Evolutionary conservation across 2,888 invertebrate genomes (phyloP).

Genomic region (Leptura quadrifasciata): DNA sequence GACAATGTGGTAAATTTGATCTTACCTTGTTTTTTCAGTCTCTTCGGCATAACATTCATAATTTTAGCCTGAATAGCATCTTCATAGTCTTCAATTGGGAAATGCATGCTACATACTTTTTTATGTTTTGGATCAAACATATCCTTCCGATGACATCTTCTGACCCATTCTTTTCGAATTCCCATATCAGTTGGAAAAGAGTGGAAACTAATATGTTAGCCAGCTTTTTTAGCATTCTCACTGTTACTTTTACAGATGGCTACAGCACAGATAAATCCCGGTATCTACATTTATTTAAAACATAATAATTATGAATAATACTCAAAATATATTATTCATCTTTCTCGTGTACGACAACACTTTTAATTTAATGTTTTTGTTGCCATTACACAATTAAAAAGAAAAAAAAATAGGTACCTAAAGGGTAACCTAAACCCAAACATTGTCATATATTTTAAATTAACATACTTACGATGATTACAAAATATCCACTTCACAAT

Average conservation of each 20-base stretch:
- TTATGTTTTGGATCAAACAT: conserved; percentile 44
- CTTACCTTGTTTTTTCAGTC: too few relatives aligned
- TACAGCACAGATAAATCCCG: conserved; percentile 36
- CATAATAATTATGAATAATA: conserved; percentile 12
- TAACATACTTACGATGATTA: conserved; percentile 22
- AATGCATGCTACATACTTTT: conserved; percentile 43
- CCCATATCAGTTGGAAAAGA: conserved; percentile 34
- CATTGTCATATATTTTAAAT: conserved; percentile 23
- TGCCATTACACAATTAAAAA: conserved; percentile 18
- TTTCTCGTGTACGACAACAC: conserved; percentile 20
- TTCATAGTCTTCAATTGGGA: conserved; percentile 34
- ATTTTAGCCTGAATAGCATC: conserved; percentile 33
- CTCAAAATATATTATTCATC: conserved; percentile 18
- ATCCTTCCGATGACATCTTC: conserved; percentile 40
- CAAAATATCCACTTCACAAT: conserved; percentile 13
- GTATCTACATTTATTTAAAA: background rate
- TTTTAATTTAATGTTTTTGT: conserved; percentile 22
- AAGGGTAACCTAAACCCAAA: conserved; percentile 22
- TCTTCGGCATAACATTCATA: conserved; percentile 35
- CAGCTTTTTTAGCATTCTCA: conserved; percentile 36
- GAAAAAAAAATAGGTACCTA: too few relatives aligned
- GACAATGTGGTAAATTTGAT: conserved; percentile 21
- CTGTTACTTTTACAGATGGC: conserved; percentile 43
- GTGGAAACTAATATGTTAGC: conserved; percentile 37
- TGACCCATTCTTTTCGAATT: conserved; percentile 31